These are phyloP conservation scores for Drosophila nigricruria DNA, from an alignment of 2,888 invertebrate species.

Conservation along the genomic window DNA sequence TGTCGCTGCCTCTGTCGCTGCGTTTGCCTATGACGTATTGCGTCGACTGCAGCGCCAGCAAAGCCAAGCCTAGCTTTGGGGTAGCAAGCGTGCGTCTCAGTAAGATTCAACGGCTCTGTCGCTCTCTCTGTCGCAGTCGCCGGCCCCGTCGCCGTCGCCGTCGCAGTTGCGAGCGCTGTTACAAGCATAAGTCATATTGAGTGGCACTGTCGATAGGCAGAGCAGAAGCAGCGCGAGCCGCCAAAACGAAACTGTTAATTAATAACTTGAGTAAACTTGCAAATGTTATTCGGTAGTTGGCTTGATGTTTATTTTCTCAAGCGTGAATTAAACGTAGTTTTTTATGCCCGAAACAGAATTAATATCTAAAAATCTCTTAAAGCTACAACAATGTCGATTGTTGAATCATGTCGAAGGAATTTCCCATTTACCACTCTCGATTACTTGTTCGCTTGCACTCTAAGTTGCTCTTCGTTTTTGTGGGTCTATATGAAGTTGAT, in stretches of 20 bases:
- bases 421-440: background rate
- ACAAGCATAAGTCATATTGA: slow-evolving; percentile 42
- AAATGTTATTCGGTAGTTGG: slow-evolving; percentile 17
- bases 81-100: slow-evolving; percentile 19
- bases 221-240: background rate
- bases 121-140: slow-evolving; percentile 10
- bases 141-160: slow-evolving; percentile 1
- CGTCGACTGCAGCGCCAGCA: slow-evolving; percentile 33
- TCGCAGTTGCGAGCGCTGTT: background rate
- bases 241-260: slow-evolving; percentile 52
- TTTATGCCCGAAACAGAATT: background rate
- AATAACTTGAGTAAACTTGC: slow-evolving; percentile 41
- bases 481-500: background rate
- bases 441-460: background rate
- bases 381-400: background rate
- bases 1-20: slow-evolving; percentile 23
- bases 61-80: slow-evolving; percentile 38
- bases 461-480: background rate
- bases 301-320: slow-evolving; percentile 10
- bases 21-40: slow-evolving; percentile 30
- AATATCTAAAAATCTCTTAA: background rate
- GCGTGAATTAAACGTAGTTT: slow-evolving; percentile 3
- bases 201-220: slow-evolving; percentile 37
- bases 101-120: slow-evolving; percentile 1
- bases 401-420: background rate